phyloP scores from a whole-genome alignment of 2,797 vertebrate species.

The Phataginus tricuspis region DNA sequence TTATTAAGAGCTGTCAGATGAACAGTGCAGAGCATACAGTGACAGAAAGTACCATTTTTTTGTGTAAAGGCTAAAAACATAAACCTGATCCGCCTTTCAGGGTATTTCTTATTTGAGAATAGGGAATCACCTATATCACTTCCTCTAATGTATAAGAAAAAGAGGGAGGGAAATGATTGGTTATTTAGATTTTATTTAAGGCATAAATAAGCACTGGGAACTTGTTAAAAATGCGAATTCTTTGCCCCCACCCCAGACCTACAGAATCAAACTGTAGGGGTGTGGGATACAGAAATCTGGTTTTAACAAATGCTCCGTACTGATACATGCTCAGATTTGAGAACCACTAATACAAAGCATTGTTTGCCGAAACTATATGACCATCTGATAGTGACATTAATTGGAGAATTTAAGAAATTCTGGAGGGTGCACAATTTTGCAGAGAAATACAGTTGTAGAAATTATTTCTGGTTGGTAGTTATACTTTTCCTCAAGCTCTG shows the following conservation, averaged over 20 bases:
- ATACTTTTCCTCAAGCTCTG: neutral
- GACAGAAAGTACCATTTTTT: neutral
- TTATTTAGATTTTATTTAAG: slow-evolving; percentile 10
- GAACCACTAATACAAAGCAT: neutral
- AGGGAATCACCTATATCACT: neutral
- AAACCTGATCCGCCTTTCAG: neutral
- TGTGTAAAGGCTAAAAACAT: neutral
- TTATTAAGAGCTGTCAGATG: neutral
- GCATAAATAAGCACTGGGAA: neutral
- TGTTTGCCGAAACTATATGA: neutral
- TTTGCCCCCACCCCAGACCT: neutral
- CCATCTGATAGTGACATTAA: neutral
- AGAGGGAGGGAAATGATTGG: neutral
- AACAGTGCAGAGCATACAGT: neutral
- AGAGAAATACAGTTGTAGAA: neutral
- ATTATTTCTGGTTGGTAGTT: neutral
- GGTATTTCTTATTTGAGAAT: slow-evolving; percentile 11
- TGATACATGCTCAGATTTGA: neutral
- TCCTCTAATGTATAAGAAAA: neutral
- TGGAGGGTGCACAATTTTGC: neutral
- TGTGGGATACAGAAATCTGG: neutral
- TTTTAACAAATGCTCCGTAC: neutral
- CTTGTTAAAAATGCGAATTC: neutral
- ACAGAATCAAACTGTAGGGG: neutral
- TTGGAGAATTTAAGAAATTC: neutral